Conservation (phyloP, 2,888 invertebrate genomes). For the Rambutsinella grinnellia region DNA sequence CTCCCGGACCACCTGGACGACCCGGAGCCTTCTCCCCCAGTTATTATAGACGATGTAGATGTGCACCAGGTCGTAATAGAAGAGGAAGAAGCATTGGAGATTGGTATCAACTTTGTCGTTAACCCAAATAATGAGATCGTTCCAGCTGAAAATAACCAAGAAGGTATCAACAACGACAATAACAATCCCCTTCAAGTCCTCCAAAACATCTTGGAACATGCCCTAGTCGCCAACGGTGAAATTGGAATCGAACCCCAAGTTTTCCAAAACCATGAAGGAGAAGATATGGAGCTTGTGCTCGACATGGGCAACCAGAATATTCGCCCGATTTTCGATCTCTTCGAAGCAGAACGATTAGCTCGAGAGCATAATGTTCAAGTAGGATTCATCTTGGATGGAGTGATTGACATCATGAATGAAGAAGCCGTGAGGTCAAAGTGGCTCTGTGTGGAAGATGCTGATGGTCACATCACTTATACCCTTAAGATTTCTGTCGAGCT, state of each 20-base stretch:
- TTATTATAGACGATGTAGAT: not conserved
- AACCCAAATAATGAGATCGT: too few relatives aligned
- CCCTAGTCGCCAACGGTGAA: constrained; percentile 6
- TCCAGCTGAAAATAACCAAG: not conserved
- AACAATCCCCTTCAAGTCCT: constrained; percentile 17
- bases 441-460: constrained; percentile 47
- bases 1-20: too few relatives aligned
- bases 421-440: constrained; percentile 42
- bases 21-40: not conserved
- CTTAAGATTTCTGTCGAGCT: constrained; percentile 51
- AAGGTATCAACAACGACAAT: not conserved
- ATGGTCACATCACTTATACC: constrained; percentile 49
- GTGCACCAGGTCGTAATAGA: not conserved
- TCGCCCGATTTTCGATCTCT: constrained; percentile 33
- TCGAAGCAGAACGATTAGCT: constrained; percentile 40
- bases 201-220: constrained; percentile 39
- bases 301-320: constrained; percentile 29
- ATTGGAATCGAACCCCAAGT: not conserved
- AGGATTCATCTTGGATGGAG: constrained; percentile 51
- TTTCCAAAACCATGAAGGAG: too few relatives aligned
- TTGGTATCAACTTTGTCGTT: too few relatives aligned
- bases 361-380: constrained; percentile 46
- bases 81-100: not conserved
- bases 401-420: constrained; percentile 46
- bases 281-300: constrained; percentile 24